Base-by-base conservation (phyloP, 2,797 vertebrate species). In the Cacajao melanocephalus region DNA sequence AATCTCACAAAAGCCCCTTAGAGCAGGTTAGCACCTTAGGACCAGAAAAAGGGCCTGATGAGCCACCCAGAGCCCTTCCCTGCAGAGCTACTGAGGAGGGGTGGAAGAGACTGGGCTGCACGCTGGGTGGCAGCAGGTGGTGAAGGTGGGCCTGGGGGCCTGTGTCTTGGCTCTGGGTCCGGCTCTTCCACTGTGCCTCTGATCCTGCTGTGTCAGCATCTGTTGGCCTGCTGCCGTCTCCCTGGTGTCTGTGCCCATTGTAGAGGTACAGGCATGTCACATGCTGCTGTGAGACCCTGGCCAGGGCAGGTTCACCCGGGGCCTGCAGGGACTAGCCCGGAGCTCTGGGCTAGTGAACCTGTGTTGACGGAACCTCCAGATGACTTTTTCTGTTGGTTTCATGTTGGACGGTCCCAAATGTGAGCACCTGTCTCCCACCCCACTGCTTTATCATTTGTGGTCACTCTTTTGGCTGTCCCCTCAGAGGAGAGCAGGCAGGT, bases 31-130 rank as follows among this genome's bases (percentile, higher is more conserved):
- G 20, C 58, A 30, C 7, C 20, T 90, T 28, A 88, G 78, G 70
- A 30, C 33, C 15, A 13, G 81, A 55, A 33, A 28, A 36, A 52
- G 61, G 44, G 83, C 57, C 50, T 46, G 84, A 64, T 15, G 14
- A 39, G 33, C 82, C 33, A n/a, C 12, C 24, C 2, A 4, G 12
- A 72, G 67, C 28, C 1, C 17, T 24, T 22, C 80, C 48, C 7
- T 20, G 13, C 73, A 26, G 44, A 52, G 39, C 13, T 24, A 13
- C 73, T 26, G 44, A 46, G 44, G 57, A 83, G 81, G 91, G 36
- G 2, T 0, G 0, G 17, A 17, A 58, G 70, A 50, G n/a, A 30
- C 9, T 0, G 0, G 39, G 50, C 20, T 0, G 11, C 30, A 10
- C 0, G 1, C 36, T 10, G 17, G 6, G 48, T 10, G n/a, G 41